Base-by-base conservation (phyloP, 2,797 vertebrate species). In the Notolabrus celidotus region DNA sequence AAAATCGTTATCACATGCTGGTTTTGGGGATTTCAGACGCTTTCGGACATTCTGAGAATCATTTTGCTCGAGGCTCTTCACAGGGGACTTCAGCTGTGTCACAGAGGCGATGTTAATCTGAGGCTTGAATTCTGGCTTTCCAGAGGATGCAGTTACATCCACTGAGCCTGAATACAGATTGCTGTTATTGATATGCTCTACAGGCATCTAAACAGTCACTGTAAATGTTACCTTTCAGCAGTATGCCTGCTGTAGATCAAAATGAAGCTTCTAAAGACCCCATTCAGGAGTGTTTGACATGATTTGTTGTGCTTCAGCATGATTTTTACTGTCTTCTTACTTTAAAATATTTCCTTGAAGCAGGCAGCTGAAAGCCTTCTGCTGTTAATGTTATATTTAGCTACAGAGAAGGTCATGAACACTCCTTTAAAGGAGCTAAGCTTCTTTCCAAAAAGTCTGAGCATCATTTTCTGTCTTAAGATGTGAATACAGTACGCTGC, bases 381-480 rank as follows among this genome's bases (percentile, higher is more conserved):
- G 29, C 36, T 46, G 16, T 20, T 31, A 2, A 7, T 39, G 39
- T 33, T 63, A 42, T 52, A 31, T 77, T 69, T 53, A 58, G 56
- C 53, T 10, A 27, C 46, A 61, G 14, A 47, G 36, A 29, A 34
- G 54, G 59, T 72, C 2, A 20, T 29, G 46, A 67, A 42, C 53
- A 14, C 42, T 31, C 17, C 52, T 71, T 69, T 42, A 60, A 67
- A 68, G 49, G 45, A 62, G 27, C 42, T 54, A 23, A 57, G 59
- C 69, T 55, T 52, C 52, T 42, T 45, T 10, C 49, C 56, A 53
- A 33, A 64, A 52, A 41, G 65, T 63, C 47, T 67, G 50, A 73
- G 69, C 74, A 29, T 51, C 61, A 57, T 69, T 51, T 36, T 74
- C 46, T 58, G 47, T 60, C 51, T 50, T 17, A 31, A 63, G 45